Evolutionary conservation across 2,797 vertebrate species (phyloP), one percentile per base, ranked within the genome.

Genomic region (Falco novaeseelandiae): DNA sequence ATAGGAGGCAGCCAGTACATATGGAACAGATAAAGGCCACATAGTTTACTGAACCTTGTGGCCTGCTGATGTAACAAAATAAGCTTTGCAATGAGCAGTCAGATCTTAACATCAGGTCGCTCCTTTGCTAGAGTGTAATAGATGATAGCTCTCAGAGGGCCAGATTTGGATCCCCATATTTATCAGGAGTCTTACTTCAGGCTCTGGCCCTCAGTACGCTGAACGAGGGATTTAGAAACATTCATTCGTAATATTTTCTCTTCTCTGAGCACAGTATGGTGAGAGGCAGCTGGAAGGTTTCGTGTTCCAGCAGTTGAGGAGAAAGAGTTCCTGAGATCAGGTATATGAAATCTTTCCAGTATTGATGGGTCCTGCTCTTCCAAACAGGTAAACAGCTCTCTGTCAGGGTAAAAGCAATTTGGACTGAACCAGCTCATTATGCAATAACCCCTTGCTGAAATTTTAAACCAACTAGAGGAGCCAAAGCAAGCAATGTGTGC

Each of bases 21-120:
- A 96, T 96, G 95, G 94, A 96, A 97, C 4, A 58, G 93, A 96
- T 97, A 97, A 97, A 97, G 91, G 92, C 89, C 95, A 96, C 93
- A 88, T 91, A 93, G 92, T 93, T 95, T 93, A 95, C 79, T 97
- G 94, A 95, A 97, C 95, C 95, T 82, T 90, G 92, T 91, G 93
- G 93, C 97, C 94, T 90, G 95, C 94, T 96, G 95, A 94, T 96
- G 93, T 96, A 96, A 97, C 94, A 90, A 90, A 94, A 94, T 95
- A 88, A 97, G 95, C 97, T 94, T 90, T 88, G 92, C 96, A 96
- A 96, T 18, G 92, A 97, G 94, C 87, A 96, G 65, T 87, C 83
- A 91, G 83, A 90, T 90, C 87, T 91, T 87, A 90, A 87, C 87
- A 94, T 94, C 84, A 82, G 85, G 66, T 94, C 8, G 19, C 94